phyloP scores from a whole-genome alignment of 1,140 invertebrate genomes.

The Platyscapa corneri region DNA sequence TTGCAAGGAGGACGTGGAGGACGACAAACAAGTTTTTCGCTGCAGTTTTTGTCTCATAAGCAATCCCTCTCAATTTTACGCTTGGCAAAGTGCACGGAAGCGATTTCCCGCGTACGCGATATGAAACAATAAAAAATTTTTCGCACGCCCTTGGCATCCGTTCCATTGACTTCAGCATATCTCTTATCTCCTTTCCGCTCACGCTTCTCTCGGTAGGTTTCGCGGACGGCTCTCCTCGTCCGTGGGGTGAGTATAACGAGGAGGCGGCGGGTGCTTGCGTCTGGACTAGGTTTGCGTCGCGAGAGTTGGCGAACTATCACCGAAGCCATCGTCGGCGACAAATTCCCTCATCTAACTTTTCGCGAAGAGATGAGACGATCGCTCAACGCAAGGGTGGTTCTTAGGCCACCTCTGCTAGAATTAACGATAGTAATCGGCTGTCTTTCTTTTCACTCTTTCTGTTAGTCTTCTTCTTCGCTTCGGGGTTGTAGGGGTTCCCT shows the following conservation, averaged over 20 bases:
- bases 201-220: not conserved
- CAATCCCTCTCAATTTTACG: constrained; percentile 1
- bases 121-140: constrained; percentile 27
- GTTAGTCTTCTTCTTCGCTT: not conserved
- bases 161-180: not conserved
- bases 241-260: not conserved
- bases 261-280: not conserved
- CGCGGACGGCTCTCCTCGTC: not conserved
- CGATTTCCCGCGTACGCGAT: not conserved
- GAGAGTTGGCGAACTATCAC: constrained; percentile 70
- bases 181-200: not conserved
- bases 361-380: constrained; percentile 71
- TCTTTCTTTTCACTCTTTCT: constrained; percentile 8
- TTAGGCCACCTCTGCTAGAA: constrained; percentile 55
- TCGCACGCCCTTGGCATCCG: not conserved
- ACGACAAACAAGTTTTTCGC: not conserved
- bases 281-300: not conserved
- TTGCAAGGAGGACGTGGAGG: not conserved
- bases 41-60: not conserved
- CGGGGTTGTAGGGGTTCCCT: not conserved
- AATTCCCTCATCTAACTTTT: constrained; percentile 75
- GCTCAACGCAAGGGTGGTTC: constrained; percentile 62
- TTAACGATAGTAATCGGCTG: constrained; percentile 61
- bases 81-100: not conserved
- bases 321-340: constrained; percentile 71